Evolutionary conservation across 2,888 invertebrate species (phyloP), one percentile per base, ranked within the genome.

Genomic region (Erynnis tages): DNA sequence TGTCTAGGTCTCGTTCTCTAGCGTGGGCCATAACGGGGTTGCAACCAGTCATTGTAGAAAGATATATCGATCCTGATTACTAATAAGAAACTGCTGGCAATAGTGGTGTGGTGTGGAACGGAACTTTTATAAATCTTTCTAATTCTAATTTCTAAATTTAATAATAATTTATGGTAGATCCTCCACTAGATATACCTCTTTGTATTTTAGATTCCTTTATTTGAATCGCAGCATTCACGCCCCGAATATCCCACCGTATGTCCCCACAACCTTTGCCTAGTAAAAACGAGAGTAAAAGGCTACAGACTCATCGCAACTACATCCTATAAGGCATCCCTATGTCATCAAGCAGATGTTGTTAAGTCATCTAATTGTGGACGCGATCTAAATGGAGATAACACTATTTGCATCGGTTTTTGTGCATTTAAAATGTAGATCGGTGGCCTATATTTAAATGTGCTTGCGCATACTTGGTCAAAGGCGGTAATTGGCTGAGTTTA

Each of bases 221-320:
- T 11, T 21, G 13, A 23, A 34, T 4, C 11, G 23, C 45, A 8
- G 23, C 45, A 16, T 32, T 1, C 6, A 3, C 14, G 29, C 34
- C 14, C 34, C 7, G 1, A 6, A 7, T 16, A 10, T 0, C 2
- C 7, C 4, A 3, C 34, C 25, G 16, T 27, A 11, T 27, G 4
- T 35, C n/a, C 10, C 11, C 8, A 27, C 46, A 59, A 64, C 64
- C 63, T 62, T 64, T 64, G 58, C 61, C 54, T 56, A 56, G 60
- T 53, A 60, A 60, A 54, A 63, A 59, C 37, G 56, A 56, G 61
- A 59, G 60, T 61, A 59, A 62, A 61, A 62, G 59, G 60, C 47
- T 37, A 53, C 16, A 35, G 45, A 56, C 53, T 56, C 57, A 57
- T 55, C 58, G 38, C 38, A 13, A 10, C 14, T 8, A 30, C 11